phyloP scores from a whole-genome alignment of 2,888 invertebrate genomes.

The Ametastegia equiseti region DNA sequence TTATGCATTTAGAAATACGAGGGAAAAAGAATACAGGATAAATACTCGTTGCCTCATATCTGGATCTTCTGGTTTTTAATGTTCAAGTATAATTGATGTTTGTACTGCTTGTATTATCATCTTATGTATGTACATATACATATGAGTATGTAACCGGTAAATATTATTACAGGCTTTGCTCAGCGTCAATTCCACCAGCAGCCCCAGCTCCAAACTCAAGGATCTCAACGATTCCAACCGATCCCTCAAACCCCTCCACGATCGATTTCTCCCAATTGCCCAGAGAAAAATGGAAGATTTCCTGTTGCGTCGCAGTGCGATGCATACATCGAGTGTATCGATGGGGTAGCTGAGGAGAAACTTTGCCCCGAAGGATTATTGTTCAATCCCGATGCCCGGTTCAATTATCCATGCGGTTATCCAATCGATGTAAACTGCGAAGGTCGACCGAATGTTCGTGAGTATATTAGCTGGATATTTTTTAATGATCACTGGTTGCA shows the following conservation, averaged over 20 bases:
- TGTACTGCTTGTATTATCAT: neutral
- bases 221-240: slow-evolving; percentile 48
- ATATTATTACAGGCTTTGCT: slow-evolving; percentile 54
- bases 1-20: neutral
- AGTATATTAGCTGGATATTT: slow-evolving; percentile 55
- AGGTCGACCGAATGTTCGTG: slow-evolving; percentile 80
- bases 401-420: slow-evolving; percentile 89
- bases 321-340: slow-evolving; percentile 84
- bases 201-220: slow-evolving; percentile 6
- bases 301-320: slow-evolving; percentile 86
- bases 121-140: neutral
- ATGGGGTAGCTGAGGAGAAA: slow-evolving; percentile 87
- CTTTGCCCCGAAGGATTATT: slow-evolving; percentile 90
- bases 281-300: slow-evolving; percentile 84
- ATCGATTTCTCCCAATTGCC: slow-evolving; percentile 76
- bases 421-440: slow-evolving; percentile 89
- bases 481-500: neutral
- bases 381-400: slow-evolving; percentile 85
- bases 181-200: slow-evolving; percentile 39
- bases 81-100: neutral
- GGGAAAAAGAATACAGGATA: neutral
- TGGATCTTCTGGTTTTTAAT: neutral
- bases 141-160: neutral
- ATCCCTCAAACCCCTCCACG: slow-evolving; percentile 48
- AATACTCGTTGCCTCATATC: neutral